Base-by-base conservation (phyloP, 2,888 invertebrate species). In the Scrobipalpa atriplicella region DNA sequence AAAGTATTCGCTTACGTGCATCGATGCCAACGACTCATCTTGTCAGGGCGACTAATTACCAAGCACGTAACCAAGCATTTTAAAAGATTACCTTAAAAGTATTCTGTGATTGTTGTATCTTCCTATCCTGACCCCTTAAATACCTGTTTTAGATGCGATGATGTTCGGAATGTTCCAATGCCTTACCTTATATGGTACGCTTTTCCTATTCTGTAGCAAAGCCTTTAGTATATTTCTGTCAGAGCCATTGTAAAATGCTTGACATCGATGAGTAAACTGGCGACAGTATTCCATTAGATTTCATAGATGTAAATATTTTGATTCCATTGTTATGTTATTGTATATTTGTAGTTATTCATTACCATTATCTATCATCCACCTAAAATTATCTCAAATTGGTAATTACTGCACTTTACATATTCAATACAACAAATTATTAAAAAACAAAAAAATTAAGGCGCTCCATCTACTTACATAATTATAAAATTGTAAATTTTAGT, bases 111-210 rank as follows among this genome's bases (percentile, higher is more conserved):
- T 47, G n/a, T 47, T 47, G 47, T 16, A 47, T 47, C 47, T 7
- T 21, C 7, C 11, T 11, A 56, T 8, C 21, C 18, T 21, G 54
- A 21, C 13, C 2, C 2, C 29, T 10, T 19, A 56, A 21, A 21
- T 21, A 5, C 11, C 29, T 56, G 54, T 56, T 56, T 21, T 56
- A 56, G 54, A 21, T 56, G 54, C 13, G 54, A 56, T 56, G 54
- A 56, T 13, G 21, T 13, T 2, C n/a, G 3, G 1, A 47, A n/a
- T 13, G 47, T n/a, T n/a, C 54, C 29, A 3, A 56, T 10, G 11
- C 13, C 19, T 11, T 21, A 21, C 19, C 11, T 56, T 56, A 56
- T 56, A 56, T 56, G 54, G 54, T 56, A 56, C 29, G 54, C 19
- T 52, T 52, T 52, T 56, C 5, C 21, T 56, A 11, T 56, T 47